Evolutionary conservation across 2,888 invertebrate genomes (phyloP).

Genomic region (Pyrrhosoma nymphula): DNA sequence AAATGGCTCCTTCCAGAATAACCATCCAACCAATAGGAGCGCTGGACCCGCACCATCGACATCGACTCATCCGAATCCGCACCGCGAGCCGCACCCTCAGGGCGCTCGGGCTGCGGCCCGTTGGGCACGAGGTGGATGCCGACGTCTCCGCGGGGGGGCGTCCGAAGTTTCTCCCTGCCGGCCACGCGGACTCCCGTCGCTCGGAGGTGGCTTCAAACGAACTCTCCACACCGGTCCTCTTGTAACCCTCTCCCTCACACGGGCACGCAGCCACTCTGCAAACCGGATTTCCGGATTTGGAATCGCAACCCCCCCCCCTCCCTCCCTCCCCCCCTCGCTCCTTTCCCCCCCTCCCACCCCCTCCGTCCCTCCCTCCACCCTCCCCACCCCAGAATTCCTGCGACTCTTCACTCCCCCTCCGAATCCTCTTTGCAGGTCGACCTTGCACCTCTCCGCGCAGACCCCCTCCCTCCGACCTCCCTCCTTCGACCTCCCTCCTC

Average conservation of each 20-base stretch:
- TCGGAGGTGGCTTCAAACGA: too few species aligned
- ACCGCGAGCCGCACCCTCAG: too few species aligned
- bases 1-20: too few species aligned
- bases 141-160: neutral
- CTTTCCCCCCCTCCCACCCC: neutral
- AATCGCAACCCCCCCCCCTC: neutral
- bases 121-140: too few species aligned
- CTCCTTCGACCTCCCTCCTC: neutral
- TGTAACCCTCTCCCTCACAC: neutral
- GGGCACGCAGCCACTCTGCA: neutral
- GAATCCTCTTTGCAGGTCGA: neutral
- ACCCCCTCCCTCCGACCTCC: neutral
- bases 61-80: too few species aligned
- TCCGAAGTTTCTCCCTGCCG: too few species aligned
- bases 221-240: too few species aligned
- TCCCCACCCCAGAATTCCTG: neutral
- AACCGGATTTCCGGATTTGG: constrained; percentile 22
- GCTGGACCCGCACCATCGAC: too few species aligned
- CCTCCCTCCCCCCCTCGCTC: neutral
- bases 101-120: too few species aligned
- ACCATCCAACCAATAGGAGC: too few species aligned
- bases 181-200: too few species aligned
- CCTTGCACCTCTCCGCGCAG: neutral
- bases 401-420: neutral
- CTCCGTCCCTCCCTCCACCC: too few species aligned